Percentiles rank a stretch among this genome's conserved stretches.
Conservation (phyloP, 2,113 vertebrate genomes). For the Perca fluviatilis region DNA sequence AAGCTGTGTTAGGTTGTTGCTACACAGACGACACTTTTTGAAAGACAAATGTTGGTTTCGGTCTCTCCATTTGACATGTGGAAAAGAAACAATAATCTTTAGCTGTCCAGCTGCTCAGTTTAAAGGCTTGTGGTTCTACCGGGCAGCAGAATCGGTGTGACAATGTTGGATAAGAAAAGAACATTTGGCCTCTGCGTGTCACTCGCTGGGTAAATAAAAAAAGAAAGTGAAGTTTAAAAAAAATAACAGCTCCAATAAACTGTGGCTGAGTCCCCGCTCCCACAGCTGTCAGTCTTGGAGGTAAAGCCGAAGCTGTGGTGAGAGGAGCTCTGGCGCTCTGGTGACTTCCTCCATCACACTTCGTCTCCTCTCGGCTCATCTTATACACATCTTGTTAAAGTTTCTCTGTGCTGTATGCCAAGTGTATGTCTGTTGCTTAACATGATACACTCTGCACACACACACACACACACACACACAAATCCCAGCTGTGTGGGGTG, state of each 20-base stretch:
- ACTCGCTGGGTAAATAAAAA: slow-evolving; percentile 21
- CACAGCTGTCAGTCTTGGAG: slow-evolving; percentile 40
- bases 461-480: not conserved
- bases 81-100: not conserved
- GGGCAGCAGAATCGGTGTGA: not conserved
- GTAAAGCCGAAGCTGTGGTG: not conserved
- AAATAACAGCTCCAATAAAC: slow-evolving; percentile 15
- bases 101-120: not conserved
- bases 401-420: not conserved
- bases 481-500: not conserved
- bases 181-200: not conserved
- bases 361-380: slow-evolving; percentile 11
- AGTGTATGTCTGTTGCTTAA: not conserved
- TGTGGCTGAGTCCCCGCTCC: not conserved
- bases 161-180: not conserved
- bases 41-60: not conserved
- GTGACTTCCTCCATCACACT: slow-evolving; percentile 36
- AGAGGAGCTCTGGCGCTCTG: slow-evolving; percentile 6
- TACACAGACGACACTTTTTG: not conserved
- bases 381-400: not conserved
- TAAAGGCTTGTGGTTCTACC: not conserved
- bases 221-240: slow-evolving; percentile 30
- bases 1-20: no score
- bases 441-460: not conserved
- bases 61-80: not conserved